Conservation (phyloP, 2,113 vertebrate species). For the Mungos mungo region DNA sequence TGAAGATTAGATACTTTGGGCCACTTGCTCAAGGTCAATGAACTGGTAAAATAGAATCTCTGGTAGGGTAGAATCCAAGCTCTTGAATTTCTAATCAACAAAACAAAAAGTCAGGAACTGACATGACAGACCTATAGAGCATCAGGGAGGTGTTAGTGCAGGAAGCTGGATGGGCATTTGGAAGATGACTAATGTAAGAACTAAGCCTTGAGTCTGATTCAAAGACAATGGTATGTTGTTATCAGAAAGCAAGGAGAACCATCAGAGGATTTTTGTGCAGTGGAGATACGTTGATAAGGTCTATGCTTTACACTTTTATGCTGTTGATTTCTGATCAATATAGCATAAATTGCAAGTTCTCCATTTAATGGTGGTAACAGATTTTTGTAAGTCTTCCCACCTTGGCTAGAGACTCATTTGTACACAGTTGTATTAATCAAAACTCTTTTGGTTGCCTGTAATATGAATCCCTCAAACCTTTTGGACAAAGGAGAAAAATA, state of each 20-base stretch:
- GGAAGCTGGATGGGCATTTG: background rate
- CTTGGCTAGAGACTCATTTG: background rate
- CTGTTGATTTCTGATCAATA: background rate
- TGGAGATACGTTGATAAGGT: background rate
- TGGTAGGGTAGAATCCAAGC: background rate
- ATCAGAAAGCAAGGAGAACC: background rate
- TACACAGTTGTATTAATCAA: background rate
- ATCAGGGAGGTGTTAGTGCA: background rate
- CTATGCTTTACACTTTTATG: background rate
- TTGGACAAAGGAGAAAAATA: background rate
- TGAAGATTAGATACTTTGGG: background rate
- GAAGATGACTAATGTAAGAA: background rate
- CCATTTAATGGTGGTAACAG: background rate
- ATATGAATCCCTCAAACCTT: background rate
- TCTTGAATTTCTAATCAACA: background rate
- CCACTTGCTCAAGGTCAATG: background rate
- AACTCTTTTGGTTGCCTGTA: background rate
- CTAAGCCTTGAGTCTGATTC: background rate
- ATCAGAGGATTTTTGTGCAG: background rate
- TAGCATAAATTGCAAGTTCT: background rate
- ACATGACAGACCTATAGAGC: background rate
- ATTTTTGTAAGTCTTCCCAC: background rate
- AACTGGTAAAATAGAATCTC: background rate
- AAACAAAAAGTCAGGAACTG: background rate
- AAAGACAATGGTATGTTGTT: accelerated